These are phyloP conservation scores for Byasa hedistus DNA, from an alignment of 2,888 invertebrate genomes.

Conservation along the genomic window DNA sequence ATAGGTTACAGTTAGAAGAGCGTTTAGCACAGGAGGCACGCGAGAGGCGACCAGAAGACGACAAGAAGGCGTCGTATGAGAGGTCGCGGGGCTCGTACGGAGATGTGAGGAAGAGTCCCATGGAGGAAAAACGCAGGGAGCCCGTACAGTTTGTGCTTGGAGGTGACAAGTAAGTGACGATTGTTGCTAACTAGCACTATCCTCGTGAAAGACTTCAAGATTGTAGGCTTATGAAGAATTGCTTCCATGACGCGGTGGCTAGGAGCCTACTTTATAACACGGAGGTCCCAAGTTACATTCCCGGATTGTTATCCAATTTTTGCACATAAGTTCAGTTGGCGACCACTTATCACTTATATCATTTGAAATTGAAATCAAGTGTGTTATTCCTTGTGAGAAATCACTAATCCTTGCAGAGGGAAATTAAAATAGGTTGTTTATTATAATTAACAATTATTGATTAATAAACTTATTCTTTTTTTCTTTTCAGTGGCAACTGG, in stretches of 20 bases:
- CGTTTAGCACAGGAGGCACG: conserved; percentile 69
- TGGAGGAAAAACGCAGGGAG: conserved; percentile 58
- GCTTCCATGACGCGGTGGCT: no score
- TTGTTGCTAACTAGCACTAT: background rate
- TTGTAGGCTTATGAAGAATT: no score
- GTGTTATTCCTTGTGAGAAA: no score
- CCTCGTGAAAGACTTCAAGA: no score
- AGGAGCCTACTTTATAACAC: no score
- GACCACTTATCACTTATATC: no score
- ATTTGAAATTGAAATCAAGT: no score
- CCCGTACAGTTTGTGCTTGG: conserved; percentile 70
- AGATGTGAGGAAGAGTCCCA: conserved; percentile 63
- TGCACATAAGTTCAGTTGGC: no score
- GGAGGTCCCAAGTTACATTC: no score
- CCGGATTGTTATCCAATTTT: no score
- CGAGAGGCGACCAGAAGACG: conserved; percentile 55
- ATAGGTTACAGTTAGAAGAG: conserved; percentile 71
- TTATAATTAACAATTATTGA: background rate
- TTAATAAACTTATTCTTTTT: background rate
- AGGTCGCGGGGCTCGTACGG: conserved; percentile 41
- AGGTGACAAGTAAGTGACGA: conserved; percentile 61
- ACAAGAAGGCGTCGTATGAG: conserved; percentile 44
- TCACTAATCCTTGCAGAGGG: no score
- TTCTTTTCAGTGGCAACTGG: conserved; percentile 65
- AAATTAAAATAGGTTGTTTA: background rate